Percentiles rank a stretch among this genome's conserved stretches.
phyloP scores from a whole-genome alignment of 1,140 invertebrate genomes.

The Popillia japonica region DNA sequence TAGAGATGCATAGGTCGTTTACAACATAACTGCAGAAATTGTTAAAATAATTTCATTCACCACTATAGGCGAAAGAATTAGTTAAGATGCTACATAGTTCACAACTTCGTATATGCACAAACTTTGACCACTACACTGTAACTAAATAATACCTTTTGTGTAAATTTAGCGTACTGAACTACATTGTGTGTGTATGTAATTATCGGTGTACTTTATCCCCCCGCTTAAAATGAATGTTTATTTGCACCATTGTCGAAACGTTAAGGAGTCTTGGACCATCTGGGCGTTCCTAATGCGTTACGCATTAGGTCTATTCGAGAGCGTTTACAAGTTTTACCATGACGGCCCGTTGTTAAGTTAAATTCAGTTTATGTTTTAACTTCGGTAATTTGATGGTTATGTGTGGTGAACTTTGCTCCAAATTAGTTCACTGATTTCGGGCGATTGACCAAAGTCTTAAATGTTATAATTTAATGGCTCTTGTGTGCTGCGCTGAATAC shows the following conservation, averaged over 20 bases:
- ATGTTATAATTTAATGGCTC: constrained; percentile 30
- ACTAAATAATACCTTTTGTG: background rate
- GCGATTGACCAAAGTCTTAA: constrained; percentile 34
- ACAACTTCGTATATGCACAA: too few relatives aligned
- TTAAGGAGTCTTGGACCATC: constrained; percentile 32
- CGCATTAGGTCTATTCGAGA: constrained; percentile 28
- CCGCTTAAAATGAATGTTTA: constrained; percentile 31
- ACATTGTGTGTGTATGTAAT: constrained; percentile 1
- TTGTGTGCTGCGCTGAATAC: constrained; percentile 2
- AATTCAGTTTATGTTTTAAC: constrained; percentile 35
- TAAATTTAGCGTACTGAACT: background rate
- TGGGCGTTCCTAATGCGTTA: constrained; percentile 33
- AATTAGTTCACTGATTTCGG: constrained; percentile 32
- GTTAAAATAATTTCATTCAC: too few relatives aligned
- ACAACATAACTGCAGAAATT: too few relatives aligned
- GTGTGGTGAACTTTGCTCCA: constrained; percentile 32
- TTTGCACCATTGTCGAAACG: constrained; percentile 33
- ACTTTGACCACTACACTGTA: background rate
- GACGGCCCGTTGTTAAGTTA: constrained; percentile 24
- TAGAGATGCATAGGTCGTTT: too few relatives aligned
- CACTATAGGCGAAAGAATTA: too few relatives aligned
- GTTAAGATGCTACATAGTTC: too few relatives aligned
- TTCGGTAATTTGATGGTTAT: constrained; percentile 35
- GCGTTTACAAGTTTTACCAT: constrained; percentile 33
- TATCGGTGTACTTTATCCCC: constrained; percentile 23